Conservation (phyloP, 2,113 vertebrate species). For the Phasianus colchicus region DNA sequence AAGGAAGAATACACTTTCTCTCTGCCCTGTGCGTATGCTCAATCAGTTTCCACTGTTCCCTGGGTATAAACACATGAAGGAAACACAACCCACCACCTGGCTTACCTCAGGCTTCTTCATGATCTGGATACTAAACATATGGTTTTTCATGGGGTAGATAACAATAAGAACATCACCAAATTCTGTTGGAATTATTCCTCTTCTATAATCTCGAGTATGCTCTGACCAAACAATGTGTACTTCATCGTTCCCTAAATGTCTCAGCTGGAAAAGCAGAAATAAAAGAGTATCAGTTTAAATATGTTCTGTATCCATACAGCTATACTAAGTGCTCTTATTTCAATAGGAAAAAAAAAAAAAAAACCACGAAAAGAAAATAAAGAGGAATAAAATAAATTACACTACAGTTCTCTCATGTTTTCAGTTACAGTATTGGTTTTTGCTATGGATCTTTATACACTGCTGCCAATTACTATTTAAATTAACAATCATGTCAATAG, state of each 20-base stretch:
- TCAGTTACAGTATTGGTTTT: background rate
- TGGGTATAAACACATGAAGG: conserved; percentile 82
- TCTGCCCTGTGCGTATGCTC: conserved; percentile 92
- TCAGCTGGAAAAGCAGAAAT: conserved; percentile 82
- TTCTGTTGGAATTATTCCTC: conserved; percentile 98
- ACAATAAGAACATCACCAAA: conserved; percentile 98
- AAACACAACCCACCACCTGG: background rate
- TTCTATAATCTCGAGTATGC: conserved; percentile 95
- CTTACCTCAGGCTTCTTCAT: conserved; percentile 98
- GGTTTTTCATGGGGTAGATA: conserved; percentile 99
- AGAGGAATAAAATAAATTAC: background rate
- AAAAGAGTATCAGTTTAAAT: conserved; percentile 27
- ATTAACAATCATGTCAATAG: background rate
- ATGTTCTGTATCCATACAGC: background rate
- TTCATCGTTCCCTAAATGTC: conserved; percentile 98
- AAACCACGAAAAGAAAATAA: background rate
- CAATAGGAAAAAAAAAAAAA: background rate
- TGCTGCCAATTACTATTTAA: background rate
- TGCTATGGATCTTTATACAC: background rate
- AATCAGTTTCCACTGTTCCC: conserved; percentile 97
- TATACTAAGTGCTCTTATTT: background rate
- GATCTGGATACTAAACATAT: conserved; percentile 98
- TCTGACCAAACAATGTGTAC: conserved; percentile 99
- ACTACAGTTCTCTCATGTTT: background rate
- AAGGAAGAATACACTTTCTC: conserved; percentile 95